Evolutionary conservation across 2,113 vertebrate species (phyloP).

Genomic region (Callionymus lyra): DNA sequence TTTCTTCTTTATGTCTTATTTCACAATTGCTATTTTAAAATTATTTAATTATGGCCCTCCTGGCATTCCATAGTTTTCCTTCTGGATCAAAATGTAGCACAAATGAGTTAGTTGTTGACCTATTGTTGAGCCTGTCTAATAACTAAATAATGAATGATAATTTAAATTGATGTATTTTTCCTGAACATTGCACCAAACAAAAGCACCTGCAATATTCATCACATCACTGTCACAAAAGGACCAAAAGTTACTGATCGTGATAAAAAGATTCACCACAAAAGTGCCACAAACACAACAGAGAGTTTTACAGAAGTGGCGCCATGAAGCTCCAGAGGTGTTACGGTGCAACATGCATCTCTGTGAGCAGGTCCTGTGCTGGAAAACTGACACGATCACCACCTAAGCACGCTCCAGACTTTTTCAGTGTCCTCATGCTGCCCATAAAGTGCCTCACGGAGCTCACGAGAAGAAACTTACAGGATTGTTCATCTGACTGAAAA

Average conservation of each 20-base stretch:
- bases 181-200: no score
- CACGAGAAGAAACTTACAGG: slow-evolving; percentile 87
- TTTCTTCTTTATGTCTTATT: no score
- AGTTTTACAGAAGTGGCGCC: neutral
- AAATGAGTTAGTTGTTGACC: no score
- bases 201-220: slow-evolving; percentile 25
- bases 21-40: no score
- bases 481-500: slow-evolving; percentile 99
- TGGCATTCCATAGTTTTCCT: no score
- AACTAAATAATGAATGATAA: no score
- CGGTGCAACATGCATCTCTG: slow-evolving; percentile 3
- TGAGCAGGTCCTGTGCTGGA: slow-evolving; percentile 5
- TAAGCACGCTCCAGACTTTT: slow-evolving; percentile 29
- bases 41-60: no score
- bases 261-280: neutral
- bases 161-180: no score
- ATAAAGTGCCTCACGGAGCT: slow-evolving; percentile 75
- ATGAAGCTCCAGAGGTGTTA: neutral
- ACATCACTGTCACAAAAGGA: slow-evolving; percentile 6
- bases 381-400: slow-evolving; percentile 17
- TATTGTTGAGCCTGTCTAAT: no score
- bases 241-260: neutral
- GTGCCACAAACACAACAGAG: slow-evolving; percentile 7
- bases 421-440: slow-evolving; percentile 87
- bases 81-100: no score